phyloP scores from a whole-genome alignment of 2,113 vertebrate species.

The Gnathochromis pfefferi region DNA sequence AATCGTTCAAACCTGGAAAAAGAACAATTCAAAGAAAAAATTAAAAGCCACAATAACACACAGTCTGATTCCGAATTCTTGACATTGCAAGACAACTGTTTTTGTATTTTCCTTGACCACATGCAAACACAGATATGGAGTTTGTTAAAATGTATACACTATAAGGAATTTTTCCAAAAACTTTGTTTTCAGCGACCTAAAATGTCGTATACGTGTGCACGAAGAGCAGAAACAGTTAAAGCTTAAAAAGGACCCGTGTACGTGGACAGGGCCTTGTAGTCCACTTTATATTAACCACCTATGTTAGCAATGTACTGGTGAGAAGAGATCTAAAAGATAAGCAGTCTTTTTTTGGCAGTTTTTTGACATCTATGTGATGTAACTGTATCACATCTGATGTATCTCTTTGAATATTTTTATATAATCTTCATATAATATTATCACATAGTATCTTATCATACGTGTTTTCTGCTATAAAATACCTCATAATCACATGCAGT shows the following conservation, averaged over 20 bases:
- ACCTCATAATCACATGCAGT: background rate
- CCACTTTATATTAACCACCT: background rate
- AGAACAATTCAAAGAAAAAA: background rate
- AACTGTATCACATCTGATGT: background rate
- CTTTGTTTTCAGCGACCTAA: rapidly evolving
- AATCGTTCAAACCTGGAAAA: rapidly evolving
- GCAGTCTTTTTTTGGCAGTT: background rate
- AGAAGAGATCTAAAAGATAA: background rate
- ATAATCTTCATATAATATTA: background rate
- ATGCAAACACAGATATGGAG: background rate
- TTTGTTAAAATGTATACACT: background rate
- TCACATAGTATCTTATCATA: background rate
- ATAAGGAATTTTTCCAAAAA: background rate
- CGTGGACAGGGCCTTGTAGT: rapidly evolving
- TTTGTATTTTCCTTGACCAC: background rate
- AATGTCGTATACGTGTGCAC: rapidly evolving
- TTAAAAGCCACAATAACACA: background rate
- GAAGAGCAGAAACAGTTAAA: background rate
- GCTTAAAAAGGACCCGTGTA: background rate
- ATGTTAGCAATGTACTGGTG: background rate
- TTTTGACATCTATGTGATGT: background rate
- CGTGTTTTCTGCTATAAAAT: background rate
- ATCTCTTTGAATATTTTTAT: background rate
- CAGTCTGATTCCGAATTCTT: background rate
- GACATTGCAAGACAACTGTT: background rate